These are phyloP conservation scores for Pachypsylla venusta DNA, from an alignment of 1,140 invertebrate genomes.

Conservation along the genomic window DNA sequence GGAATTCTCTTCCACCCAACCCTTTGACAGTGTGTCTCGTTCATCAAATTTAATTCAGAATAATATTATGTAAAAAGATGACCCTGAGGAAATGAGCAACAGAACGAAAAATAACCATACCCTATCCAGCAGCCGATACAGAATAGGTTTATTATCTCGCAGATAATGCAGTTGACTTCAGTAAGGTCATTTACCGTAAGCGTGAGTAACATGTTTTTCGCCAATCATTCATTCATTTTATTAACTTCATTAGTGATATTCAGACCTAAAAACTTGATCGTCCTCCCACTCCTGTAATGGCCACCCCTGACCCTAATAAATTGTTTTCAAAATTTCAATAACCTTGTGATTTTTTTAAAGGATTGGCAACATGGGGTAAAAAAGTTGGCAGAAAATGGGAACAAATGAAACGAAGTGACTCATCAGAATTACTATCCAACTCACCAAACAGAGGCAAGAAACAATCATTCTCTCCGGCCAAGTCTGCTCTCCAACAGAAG, in stretches of 20 bases:
- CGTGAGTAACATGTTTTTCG: too few species aligned
- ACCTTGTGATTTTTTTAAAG: constrained; percentile 28
- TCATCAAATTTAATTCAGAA: too few species aligned
- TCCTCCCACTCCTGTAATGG: background rate
- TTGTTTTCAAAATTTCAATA: background rate
- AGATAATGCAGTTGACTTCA: too few species aligned
- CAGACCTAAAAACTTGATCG: background rate
- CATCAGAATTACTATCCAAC: constrained; percentile 37
- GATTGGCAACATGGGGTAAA: constrained; percentile 46
- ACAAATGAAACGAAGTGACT: constrained; percentile 41
- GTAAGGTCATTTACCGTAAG: too few species aligned
- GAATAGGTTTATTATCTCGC: background rate
- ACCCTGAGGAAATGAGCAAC: too few species aligned
- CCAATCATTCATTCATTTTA: too few species aligned
- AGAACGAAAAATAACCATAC: too few species aligned
- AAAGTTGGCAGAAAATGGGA: constrained; percentile 47
- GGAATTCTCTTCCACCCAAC: too few species aligned
- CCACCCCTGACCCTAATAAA: background rate
- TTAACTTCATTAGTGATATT: background rate
- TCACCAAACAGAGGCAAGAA: constrained; percentile 31
- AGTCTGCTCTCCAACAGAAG: too few species aligned
- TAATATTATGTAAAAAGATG: too few species aligned
- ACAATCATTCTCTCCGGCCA: constrained; percentile 20
- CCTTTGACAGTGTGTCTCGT: too few species aligned
- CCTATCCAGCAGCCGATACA: too few species aligned